Evolutionary conservation across 2,888 invertebrate genomes (phyloP).

Genomic region (Antitype chi): DNA sequence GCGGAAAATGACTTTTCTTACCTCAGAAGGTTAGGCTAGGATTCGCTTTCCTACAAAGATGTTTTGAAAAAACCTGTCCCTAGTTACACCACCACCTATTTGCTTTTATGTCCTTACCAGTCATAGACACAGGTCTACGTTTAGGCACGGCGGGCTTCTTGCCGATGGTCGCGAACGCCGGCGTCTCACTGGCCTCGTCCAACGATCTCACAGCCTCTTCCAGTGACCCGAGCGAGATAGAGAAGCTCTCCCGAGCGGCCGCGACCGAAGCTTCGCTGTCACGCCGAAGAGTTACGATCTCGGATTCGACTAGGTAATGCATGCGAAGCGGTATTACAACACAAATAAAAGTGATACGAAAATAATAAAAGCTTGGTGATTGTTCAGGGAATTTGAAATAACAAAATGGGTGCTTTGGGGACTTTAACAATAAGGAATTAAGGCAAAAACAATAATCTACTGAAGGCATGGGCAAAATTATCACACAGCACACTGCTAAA

Average conservation of each 20-base stretch:
- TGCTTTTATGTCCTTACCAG: conserved; percentile 83
- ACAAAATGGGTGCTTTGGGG: not conserved
- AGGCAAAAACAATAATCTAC: conserved; percentile 21
- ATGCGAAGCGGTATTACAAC: conserved; percentile 77
- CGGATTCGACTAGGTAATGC: conserved; percentile 80
- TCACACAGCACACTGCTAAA: conserved; percentile 47
- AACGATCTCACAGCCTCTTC: conserved; percentile 87
- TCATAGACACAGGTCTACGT: conserved; percentile 91
- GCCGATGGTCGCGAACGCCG: conserved; percentile 86
- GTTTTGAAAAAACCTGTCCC: not conserved
- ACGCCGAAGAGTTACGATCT: conserved; percentile 89
- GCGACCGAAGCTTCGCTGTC: conserved; percentile 88
- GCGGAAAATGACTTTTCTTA: not conserved
- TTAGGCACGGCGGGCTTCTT: conserved; percentile 89
- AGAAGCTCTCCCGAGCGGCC: conserved; percentile 88
- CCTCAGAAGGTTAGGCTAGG: not conserved
- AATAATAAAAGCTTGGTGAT: conserved; percentile 9
- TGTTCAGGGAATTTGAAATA: not conserved
- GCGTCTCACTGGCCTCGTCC: conserved; percentile 84
- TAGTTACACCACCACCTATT: conserved; percentile 6
- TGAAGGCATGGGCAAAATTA: conserved; percentile 22
- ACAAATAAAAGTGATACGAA: conserved; percentile 43
- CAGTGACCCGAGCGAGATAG: conserved; percentile 86
- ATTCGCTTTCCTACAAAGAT: not conserved
- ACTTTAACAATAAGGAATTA: not conserved